Base-by-base conservation (phyloP, 2,888 invertebrate genomes). In the Sphaerophoria rueppellii region DNA sequence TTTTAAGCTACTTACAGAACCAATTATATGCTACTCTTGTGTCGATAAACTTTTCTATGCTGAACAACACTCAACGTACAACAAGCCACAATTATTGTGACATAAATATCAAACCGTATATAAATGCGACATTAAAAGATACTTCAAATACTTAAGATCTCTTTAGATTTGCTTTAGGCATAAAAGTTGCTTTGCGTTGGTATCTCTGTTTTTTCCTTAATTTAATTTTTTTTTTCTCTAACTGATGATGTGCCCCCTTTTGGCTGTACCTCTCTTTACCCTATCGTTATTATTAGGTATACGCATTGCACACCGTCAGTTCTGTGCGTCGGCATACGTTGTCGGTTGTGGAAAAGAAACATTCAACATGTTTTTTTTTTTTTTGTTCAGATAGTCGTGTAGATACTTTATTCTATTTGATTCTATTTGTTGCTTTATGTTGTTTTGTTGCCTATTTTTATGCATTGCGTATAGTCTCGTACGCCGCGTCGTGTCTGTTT, bases 51-150 rank as follows among this genome's bases (percentile, higher is more conserved):
- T 55, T 69, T 76, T 82, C 55, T 43, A 55, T 61, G 61, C 72
- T 75, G 67, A 50, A 6, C 43, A 76, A 80, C 82, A 83, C 24
- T 61, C 69, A 80, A 85, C 37, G 71, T 61, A 71, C 69, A 85
- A 85, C 76, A 76, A 80, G 83, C 76, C 61, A 75, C 83, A 85
- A 85, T 85, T 85, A 85, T 80, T 76, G 80, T 80, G 83, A 79
- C 83, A 85, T 85, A 85, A 85, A 85, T 80, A 85, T 85, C 80
- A 80, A 80, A 69, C 63, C 80, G 72, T 79, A 73, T 24, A 24
- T 80, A 79, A 83, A 83, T 83, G 75, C 80, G 80, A 80, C 80
- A 83, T 74, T 78, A 83, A 83, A 75, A 83, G 83, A 83, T 83
- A 79, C 80, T 80, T 85, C 63, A 77, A 73, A 82, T 78, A 78